phyloP scores from a whole-genome alignment of 2,113 vertebrate species.

The Cryptoleucopteryx plumbea region DNA sequence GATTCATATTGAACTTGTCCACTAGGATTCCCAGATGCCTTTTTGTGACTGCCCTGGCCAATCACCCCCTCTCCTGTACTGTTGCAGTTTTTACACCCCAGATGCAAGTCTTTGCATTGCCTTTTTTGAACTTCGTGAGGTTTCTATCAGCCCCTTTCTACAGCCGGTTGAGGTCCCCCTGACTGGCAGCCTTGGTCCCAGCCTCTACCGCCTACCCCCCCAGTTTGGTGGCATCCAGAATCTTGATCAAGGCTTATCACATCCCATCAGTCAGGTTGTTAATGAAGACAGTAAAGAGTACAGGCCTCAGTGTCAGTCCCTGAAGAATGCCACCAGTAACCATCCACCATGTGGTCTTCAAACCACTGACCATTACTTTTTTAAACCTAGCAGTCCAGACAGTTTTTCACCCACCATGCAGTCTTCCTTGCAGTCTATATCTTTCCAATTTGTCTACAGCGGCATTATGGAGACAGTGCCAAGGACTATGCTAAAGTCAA shows the following conservation, averaged over 20 bases:
- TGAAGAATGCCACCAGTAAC: background rate
- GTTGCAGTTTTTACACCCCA: background rate
- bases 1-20: background rate
- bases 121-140: background rate
- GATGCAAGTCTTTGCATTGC: background rate
- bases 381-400: background rate
- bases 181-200: background rate
- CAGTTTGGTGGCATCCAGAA: background rate
- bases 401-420: background rate
- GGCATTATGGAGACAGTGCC: background rate
- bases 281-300: background rate
- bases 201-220: fast-evolving
- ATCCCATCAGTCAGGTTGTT: background rate
- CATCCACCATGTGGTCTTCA: background rate
- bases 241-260: background rate
- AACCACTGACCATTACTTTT: background rate
- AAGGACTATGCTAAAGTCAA: background rate
- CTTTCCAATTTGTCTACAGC: background rate
- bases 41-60: background rate
- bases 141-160: background rate
- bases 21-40: background rate
- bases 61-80: background rate
- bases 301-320: background rate
- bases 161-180: background rate
- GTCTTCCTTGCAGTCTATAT: background rate